Conservation (phyloP, 1,140 invertebrate species). For the Cherax quadricarinatus region DNA sequence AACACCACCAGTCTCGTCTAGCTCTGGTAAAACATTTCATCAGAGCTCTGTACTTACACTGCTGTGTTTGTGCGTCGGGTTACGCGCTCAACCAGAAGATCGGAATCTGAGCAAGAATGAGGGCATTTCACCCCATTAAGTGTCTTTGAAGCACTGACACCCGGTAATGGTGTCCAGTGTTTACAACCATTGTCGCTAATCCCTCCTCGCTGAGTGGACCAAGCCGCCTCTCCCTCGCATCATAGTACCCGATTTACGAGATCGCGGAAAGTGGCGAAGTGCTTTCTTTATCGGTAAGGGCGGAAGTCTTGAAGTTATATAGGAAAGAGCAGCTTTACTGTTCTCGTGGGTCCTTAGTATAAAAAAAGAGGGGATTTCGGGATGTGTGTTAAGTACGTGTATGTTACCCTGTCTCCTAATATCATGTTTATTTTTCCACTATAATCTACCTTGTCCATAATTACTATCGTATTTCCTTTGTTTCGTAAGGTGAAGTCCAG, state of each 20-base stretch:
- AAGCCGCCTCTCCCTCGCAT: background rate
- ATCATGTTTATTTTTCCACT: no score
- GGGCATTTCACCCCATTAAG: background rate
- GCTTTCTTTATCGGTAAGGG: background rate
- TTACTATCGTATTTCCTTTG: no score
- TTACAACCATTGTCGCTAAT: background rate
- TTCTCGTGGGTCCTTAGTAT: background rate
- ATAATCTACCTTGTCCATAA: no score
- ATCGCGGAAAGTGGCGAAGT: background rate
- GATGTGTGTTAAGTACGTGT: no score
- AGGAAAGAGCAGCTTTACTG: background rate
- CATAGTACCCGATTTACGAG: background rate
- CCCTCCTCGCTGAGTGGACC: background rate
- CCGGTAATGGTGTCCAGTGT: background rate
- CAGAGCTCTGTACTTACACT: background rate
- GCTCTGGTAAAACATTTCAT: no score
- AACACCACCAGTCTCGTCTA: no score
- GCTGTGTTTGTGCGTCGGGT: background rate
- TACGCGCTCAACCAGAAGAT: background rate
- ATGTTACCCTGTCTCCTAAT: no score
- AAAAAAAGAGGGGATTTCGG: no score
- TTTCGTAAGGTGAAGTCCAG: no score
- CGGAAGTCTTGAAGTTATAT: background rate
- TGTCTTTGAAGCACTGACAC: background rate
- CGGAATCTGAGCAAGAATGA: background rate